Base-by-base conservation (phyloP, 2,113 vertebrate species). In the Leucosticte australis region DNA sequence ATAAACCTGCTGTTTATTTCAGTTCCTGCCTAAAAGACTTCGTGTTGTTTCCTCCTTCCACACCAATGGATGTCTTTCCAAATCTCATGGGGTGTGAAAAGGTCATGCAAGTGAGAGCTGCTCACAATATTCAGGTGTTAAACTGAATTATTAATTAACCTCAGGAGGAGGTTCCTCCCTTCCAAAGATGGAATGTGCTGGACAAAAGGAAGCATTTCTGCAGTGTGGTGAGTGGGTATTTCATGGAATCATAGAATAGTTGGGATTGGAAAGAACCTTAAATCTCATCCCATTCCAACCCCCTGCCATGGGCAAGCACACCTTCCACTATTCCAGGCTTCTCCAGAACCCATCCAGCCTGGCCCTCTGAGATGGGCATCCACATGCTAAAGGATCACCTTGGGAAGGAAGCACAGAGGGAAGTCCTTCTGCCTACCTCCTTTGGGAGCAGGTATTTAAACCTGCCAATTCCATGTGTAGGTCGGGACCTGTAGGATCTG, bases 381-480 rank as follows among this genome's bases (percentile, higher is more conserved):
- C 30, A 20, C 3, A 9, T 26, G 26, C 11, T 22, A 18, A 27
- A 31, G 33, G 44, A 55, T 4, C 3, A 18, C 49, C 28, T 2
- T 47, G 50, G 69, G n/a, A 41, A 35, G 83, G 42, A 44, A 56
- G 31, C 5, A 27, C 28, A 27, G 17, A 78, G 23, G 23, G 39
- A 20, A 44, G 4, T 20, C 30, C n/a, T 73, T 13, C 41, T 41
- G 12, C 98, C 97, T 97, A 99, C 99, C 97, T 94, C 87, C 70
- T 93, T 77, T 28, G 96, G 97, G 31, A 99, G 86, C 69, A 99
- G 97, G 80, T 99, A 90, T 60, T 92, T 98, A 89, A 98, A 99
- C 85, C 77, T 98, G 46, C 99, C 99, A 30, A 99, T 99, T 7
- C 98, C 98, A 27, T 99, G 98, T 0, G 99, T 98, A 2, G 99